Percentiles rank a stretch among this genome's conserved stretches.
These are phyloP conservation scores for Siniperca undulata DNA, from an alignment of 2,797 vertebrate species.

Conservation along the genomic window DNA sequence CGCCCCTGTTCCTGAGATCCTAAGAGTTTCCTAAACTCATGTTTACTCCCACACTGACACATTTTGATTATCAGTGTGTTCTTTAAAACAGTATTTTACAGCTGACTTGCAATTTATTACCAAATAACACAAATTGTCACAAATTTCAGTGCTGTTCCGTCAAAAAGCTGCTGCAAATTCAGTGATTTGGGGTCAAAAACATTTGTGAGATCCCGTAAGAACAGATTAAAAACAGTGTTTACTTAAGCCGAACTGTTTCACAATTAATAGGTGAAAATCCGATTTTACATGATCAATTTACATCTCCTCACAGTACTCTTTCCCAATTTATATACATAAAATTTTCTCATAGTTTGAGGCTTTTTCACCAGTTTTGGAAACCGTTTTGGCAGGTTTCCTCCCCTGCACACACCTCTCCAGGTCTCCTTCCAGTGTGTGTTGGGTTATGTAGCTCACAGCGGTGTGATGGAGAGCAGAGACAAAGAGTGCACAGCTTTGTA, in stretches of 20 bases:
- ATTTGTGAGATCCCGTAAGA: no score
- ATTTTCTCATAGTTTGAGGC: neutral
- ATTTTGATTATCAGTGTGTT: no score
- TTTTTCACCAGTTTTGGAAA: neutral
- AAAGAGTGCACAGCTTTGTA: slow-evolving; percentile 46
- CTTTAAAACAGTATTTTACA: neutral
- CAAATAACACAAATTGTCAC: neutral
- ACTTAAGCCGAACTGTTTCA: no score
- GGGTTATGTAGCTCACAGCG: slow-evolving; percentile 27
- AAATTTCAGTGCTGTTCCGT: neutral
- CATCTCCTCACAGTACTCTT: neutral
- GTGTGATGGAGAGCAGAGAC: neutral
- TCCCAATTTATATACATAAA: neutral
- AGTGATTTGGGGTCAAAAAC: no score
- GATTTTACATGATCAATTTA: neutral
- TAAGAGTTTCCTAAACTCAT: no score
- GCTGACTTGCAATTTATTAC: neutral
- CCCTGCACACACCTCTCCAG: neutral
- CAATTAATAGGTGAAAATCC: neutral
- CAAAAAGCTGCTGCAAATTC: neutral
- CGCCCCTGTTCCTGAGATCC: no score
- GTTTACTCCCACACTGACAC: no score
- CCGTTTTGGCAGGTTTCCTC: neutral
- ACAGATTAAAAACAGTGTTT: no score
- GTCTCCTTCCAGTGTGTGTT: slow-evolving; percentile 16